Evolutionary conservation across 2,888 invertebrate species (phyloP), one percentile per base, ranked within the genome.

Genomic region (Drosophila putrida): DNA sequence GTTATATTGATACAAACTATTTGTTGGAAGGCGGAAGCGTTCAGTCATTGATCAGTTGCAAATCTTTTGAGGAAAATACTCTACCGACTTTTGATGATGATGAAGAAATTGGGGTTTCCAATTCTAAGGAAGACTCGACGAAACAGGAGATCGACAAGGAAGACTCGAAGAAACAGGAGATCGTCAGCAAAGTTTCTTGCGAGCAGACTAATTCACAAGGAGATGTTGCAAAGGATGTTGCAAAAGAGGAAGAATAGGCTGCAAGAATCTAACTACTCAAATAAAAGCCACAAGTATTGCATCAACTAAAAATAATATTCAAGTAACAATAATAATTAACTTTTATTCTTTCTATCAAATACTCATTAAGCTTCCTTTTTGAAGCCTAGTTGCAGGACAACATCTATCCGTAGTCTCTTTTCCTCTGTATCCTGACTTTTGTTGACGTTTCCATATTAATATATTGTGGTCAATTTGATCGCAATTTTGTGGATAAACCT

Each of bases 401-500:
- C n/a, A 36, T 4, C 8, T 10, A 33, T 9, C 5, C 13, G 10
- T 2, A 49, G 11, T 8, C 28, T 38, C 4, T 5, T 25, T 53
- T 2, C 28, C 4, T 13, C 9, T 11, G 4, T 35, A n/a, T 31
- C 33, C 10, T 27, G 5, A n/a, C 20, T 43, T 13, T 35, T 44
- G 10, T 15, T 15, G 35, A 27, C 10, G 6, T 11, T 35, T 35
- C 6, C 8, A 55, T 36, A 36, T 50, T 25, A 25, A 36, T 8
- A 4, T 50, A 10, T 6, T 46, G 55, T 36, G 55, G 55, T 55
- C 55, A 55, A 55, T 55, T 55, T 44, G 25, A 55, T 44, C 11
- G 44, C 15, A 36, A 55, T 55, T 55, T 36, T 55, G 43, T 35
- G 43, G 54, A 53, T 61, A 54, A 47, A 28, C 27, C 46, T 55